These are phyloP conservation scores for Nomada goodeniana DNA, from an alignment of 2,888 invertebrate genomes.

Conservation along the genomic window DNA sequence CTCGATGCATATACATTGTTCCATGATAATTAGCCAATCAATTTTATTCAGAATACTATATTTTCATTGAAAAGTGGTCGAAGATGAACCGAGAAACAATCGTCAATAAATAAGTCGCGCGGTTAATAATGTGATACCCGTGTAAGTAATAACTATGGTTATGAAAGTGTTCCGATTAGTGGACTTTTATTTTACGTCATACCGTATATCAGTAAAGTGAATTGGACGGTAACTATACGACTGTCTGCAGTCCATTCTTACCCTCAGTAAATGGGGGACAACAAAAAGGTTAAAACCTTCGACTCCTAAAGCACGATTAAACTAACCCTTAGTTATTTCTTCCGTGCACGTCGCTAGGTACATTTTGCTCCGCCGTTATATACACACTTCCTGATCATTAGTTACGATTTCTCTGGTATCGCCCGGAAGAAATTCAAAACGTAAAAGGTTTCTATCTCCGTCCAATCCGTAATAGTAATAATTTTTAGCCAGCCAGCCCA, in stretches of 20 bases:
- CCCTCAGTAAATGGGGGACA: slow-evolving; percentile 55
- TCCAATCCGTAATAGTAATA: not conserved
- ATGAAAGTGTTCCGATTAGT: slow-evolving; percentile 14
- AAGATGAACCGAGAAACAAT: too few species aligned
- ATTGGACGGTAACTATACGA: slow-evolving; percentile 17
- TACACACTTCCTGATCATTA: slow-evolving; percentile 74
- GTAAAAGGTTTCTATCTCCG: not conserved
- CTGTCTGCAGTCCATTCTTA: slow-evolving; percentile 22
- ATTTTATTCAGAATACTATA: not conserved
- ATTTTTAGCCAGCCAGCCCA: not conserved
- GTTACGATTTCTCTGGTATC: slow-evolving; percentile 79
- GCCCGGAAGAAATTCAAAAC: slow-evolving; percentile 64
- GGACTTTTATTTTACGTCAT: not conserved
- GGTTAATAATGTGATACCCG: too few species aligned
- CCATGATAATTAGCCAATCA: not conserved
- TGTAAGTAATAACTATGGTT: too few species aligned
- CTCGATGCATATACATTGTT: not conserved
- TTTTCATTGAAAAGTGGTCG: not conserved
- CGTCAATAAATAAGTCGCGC: not conserved
- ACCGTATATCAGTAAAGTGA: slow-evolving; percentile 4
- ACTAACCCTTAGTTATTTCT: slow-evolving; percentile 82
- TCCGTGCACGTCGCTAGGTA: slow-evolving; percentile 61
- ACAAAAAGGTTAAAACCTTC: slow-evolving; percentile 60
- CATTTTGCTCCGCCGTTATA: slow-evolving; percentile 51
- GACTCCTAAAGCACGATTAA: slow-evolving; percentile 80